Evolutionary conservation across 2,888 invertebrate genomes (phyloP), one percentile per base, ranked within the genome.

Genomic region (Rhamnusium bicolor): DNA sequence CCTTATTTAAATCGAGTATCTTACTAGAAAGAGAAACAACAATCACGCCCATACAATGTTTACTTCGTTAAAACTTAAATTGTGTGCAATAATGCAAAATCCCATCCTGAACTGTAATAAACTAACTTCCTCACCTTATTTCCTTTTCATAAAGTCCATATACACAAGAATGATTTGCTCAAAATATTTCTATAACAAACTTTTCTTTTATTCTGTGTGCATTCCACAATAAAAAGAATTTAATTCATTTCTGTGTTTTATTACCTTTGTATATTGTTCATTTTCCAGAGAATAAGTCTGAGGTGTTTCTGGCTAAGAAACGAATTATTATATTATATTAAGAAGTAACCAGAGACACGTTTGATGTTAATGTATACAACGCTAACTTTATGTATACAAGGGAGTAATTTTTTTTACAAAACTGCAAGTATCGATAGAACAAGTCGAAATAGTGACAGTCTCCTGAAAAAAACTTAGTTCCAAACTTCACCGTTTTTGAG

Each of bases 191-290:
- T 81, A 81, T 81, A 80, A 79, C 81, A 79, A 83, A 83, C 80
- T 84, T 85, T 80, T 83, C 82, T 84, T 85, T 84, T 82, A 84
- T 85, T 85, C 84, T 84, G 84, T 85, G 85, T 85, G 84, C 84
- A 85, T 84, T 85, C 83, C 83, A 85, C 84, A 85, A 85, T 85
- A 85, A 86, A 86, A 85, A 81, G 81, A 82, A 79, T 83, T 84
- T 83, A 83, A 84, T 84, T 83, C 81, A 79, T 78, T 78, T 77
- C 77, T 74, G 79, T 80, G 81, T 82, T 82, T 82, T 82, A 81
- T 80, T 82, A 77, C 79, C 76, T 61, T 71, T 74, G 72, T 74
- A 74, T 65, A 27, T 62, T 69, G 24, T 74, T 69, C 60, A 51
- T 71, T 73, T 69, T 71, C 62, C 70, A 53, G 24, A 46, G 70